A percentile compares a stretch with the other conserved stretches of the same genome.
These are phyloP conservation scores for Bruchidius siliquastri DNA, from an alignment of 2,888 invertebrate genomes.

Conservation along the genomic window DNA sequence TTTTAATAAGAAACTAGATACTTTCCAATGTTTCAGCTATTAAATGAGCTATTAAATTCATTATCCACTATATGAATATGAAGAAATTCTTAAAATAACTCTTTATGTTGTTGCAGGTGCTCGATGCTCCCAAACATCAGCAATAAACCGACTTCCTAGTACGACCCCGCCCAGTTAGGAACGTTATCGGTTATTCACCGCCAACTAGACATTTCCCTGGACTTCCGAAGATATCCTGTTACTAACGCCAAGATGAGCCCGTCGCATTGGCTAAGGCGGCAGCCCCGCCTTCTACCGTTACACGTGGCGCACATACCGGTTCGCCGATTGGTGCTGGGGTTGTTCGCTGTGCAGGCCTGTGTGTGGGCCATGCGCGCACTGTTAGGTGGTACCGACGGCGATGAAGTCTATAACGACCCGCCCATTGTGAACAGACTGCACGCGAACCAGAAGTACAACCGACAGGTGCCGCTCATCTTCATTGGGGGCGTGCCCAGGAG, in stretches of 20 bases:
- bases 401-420: neutral
- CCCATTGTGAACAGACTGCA: neutral
- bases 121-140: too few species aligned
- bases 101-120: too few species aligned
- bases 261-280: neutral
- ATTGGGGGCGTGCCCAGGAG: slow-evolving; percentile 97
- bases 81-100: too few species aligned
- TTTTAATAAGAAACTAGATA: too few species aligned
- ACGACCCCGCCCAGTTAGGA: too few species aligned
- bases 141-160: too few species aligned
- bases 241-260: neutral
- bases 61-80: too few species aligned
- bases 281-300: neutral
- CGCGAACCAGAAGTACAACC: slow-evolving; percentile 61
- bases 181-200: too few species aligned
- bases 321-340: neutral
- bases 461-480: slow-evolving; percentile 90
- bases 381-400: neutral
- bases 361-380: neutral
- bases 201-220: too few species aligned
- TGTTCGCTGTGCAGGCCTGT: neutral
- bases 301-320: neutral
- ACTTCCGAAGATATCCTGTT: too few species aligned
- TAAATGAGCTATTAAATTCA: too few species aligned
- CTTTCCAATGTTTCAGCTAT: too few species aligned